Evolutionary conservation across 2,888 invertebrate species (phyloP).

Genomic region (Lydus trimaculatus): DNA sequence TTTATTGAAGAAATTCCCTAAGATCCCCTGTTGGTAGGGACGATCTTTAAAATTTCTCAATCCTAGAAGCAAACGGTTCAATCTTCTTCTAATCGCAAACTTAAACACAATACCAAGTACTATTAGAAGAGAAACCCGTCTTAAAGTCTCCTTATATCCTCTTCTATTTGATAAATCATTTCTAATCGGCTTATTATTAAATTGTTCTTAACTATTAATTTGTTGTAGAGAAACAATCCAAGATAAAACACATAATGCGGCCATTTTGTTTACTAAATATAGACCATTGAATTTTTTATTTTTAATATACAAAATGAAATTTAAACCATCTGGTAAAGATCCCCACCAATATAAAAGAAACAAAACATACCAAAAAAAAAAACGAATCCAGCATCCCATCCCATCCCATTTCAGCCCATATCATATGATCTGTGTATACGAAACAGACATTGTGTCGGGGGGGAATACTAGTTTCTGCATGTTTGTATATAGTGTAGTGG

Average conservation of each 20-base stretch:
- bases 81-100: constrained; percentile 39
- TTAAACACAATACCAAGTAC: constrained; percentile 44
- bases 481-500: constrained; percentile 35
- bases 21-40: neutral
- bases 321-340: constrained; percentile 1
- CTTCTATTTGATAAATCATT: constrained; percentile 43
- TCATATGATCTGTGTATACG: constrained; percentile 49
- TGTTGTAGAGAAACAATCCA: neutral
- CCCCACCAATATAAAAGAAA: neutral
- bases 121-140: constrained; percentile 43
- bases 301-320: neutral
- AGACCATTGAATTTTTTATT: neutral
- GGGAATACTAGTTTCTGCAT: constrained; percentile 21
- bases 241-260: neutral
- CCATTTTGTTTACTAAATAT: constrained; percentile 2
- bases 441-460: constrained; percentile 18
- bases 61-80: neutral
- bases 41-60: neutral
- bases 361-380: constrained; percentile 34
- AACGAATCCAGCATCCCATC: constrained; percentile 44
- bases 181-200: constrained; percentile 48
- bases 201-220: constrained; percentile 12
- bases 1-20: no score
- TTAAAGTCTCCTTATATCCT: constrained; percentile 34
- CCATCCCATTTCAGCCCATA: constrained; percentile 35